These are phyloP conservation scores for Epinephelus malabaricus DNA, from an alignment of 2,797 vertebrate genomes.

Conservation along the genomic window DNA sequence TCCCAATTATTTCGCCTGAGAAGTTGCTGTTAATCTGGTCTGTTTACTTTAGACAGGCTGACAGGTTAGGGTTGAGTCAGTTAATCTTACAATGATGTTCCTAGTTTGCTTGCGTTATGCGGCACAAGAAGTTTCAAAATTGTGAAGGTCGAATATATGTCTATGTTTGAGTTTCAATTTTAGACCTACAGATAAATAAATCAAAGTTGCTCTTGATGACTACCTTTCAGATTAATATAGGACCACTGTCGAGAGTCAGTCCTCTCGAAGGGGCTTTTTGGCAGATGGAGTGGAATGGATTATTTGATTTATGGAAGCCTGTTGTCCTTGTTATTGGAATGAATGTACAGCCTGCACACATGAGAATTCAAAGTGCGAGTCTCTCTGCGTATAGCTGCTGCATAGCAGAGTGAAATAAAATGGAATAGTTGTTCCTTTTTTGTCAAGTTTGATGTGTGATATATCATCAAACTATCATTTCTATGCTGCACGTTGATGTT, in stretches of 20 bases:
- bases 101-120: neutral
- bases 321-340: conserved; percentile 25
- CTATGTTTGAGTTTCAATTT: conserved; percentile 16
- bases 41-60: neutral
- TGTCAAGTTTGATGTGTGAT: neutral
- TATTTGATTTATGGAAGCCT: conserved; percentile 37
- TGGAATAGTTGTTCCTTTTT: neutral
- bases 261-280: conserved; percentile 41
- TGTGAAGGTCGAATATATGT: neutral
- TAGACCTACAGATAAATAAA: conserved; percentile 17
- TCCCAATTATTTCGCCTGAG: neutral
- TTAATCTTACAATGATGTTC: neutral
- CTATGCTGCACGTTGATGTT: neutral
- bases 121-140: neutral
- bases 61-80: neutral
- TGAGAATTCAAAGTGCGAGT: conserved; percentile 1
- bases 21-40: neutral
- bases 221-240: conserved; percentile 18
- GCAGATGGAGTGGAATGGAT: conserved; percentile 30
- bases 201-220: conserved; percentile 24
- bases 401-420: neutral
- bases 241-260: conserved; percentile 5
- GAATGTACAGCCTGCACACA: conserved; percentile 14
- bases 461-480: neutral
- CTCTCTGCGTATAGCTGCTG: neutral